Conservation (phyloP, 35 echinoderm and acorn worm genomes). For the Lytechinus pictus region DNA sequence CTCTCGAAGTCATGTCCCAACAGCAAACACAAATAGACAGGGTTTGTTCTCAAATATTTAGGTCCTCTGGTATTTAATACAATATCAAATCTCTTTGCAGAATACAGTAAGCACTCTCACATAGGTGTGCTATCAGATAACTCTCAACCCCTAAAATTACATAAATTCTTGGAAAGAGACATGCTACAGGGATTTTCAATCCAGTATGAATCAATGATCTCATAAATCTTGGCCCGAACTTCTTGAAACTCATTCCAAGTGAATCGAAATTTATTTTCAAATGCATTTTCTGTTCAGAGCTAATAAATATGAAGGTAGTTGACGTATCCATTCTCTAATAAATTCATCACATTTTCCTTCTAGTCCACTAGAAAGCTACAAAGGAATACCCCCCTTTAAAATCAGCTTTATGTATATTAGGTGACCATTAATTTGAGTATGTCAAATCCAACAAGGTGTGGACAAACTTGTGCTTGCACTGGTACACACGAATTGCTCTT, state of each 20-base stretch:
- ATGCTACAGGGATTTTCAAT: not conserved
- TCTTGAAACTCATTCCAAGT: not conserved
- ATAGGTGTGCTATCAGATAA: not conserved
- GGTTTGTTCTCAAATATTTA: not conserved
- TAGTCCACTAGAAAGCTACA: not conserved
- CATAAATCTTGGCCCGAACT: not conserved
- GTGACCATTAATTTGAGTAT: not conserved
- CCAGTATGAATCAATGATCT: not conserved
- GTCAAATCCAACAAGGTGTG: not conserved
- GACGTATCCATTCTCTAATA: not conserved
- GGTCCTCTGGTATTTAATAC: constrained; percentile 18
- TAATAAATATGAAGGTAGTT: not conserved
- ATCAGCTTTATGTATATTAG: not conserved
- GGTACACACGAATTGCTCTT: not conserved
- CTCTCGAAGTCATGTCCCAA: not conserved
- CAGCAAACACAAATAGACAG: not conserved
- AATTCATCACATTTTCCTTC: not conserved
- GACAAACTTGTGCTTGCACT: not conserved
- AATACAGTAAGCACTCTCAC: not conserved
- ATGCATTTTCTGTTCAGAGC: not conserved
- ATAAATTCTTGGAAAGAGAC: not conserved
- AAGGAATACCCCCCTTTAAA: not conserved
- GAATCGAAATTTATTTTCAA: not conserved
- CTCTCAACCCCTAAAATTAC: not conserved
- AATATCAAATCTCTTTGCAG: not conserved